Conservation (phyloP, 2,113 vertebrate species). For the Athene noctua region DNA sequence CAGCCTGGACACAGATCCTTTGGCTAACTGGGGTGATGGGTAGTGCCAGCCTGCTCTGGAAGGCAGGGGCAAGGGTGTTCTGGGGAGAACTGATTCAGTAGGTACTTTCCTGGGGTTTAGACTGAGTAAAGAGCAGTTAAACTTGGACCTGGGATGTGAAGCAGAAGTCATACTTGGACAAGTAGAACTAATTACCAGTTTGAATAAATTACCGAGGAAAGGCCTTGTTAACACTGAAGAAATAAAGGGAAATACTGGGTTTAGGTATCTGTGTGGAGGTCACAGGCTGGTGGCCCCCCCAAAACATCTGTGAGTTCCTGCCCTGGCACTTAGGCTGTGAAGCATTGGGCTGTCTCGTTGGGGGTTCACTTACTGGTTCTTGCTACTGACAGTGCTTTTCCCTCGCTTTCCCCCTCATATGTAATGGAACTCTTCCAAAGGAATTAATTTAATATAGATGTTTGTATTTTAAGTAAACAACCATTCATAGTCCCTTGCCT, state of each 20-base stretch:
- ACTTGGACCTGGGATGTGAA: neutral
- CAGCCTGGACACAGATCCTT: neutral
- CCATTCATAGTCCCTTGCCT: neutral
- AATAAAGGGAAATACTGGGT: neutral
- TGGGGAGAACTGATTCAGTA: accelerated
- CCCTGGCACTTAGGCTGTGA: accelerated
- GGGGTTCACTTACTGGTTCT: accelerated
- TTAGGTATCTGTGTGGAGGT: accelerated
- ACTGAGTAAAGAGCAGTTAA: neutral
- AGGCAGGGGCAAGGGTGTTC: accelerated
- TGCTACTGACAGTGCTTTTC: neutral
- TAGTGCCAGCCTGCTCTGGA: neutral
- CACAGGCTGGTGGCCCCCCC: neutral
- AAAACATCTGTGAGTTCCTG: accelerated
- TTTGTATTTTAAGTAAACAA: neutral
- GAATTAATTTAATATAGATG: constrained; percentile 4
- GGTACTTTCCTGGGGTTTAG: neutral
- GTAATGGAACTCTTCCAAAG: neutral
- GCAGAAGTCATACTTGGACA: neutral
- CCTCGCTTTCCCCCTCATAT: neutral
- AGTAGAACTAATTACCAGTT: neutral
- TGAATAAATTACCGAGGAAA: neutral
- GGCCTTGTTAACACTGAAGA: neutral
- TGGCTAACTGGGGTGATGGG: neutral
- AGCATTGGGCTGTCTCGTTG: neutral